phyloP scores from a whole-genome alignment of 2,113 vertebrate genomes.

The Sinocyclocheilus grahami region DNA sequence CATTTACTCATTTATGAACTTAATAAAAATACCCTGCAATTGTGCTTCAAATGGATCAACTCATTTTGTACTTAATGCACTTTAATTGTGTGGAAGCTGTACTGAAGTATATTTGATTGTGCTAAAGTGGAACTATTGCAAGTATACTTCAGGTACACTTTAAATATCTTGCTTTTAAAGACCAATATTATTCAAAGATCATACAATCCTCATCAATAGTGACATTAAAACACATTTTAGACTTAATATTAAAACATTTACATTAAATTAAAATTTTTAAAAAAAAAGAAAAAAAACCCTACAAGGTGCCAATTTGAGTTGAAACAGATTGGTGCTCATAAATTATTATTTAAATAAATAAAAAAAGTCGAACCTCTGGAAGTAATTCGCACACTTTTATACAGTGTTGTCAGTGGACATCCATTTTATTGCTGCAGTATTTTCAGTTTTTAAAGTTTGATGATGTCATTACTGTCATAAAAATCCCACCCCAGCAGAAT shows the following conservation, averaged over 20 bases:
- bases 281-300: too few species aligned
- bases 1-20: neutral
- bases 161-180: neutral
- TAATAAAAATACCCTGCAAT: too few species aligned
- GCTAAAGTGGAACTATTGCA: neutral
- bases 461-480: neutral
- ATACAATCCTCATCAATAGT: neutral
- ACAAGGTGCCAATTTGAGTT: too few species aligned
- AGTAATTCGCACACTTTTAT: neutral
- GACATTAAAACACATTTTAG: neutral
- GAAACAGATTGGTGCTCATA: too few species aligned
- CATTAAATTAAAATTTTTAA: too few species aligned
- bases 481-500: neutral
- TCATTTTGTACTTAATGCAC: too few species aligned
- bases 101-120: neutral
- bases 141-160: neutral
- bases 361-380: neutral
- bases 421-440: neutral
- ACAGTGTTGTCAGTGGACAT: neutral
- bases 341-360: neutral
- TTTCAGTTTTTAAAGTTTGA: neutral
- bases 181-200: neutral
- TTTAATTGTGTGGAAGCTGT: too few species aligned
- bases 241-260: neutral
- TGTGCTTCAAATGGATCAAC: too few species aligned